Evolutionary conservation across 2,113 vertebrate genomes (phyloP), one percentile per base, ranked within the genome.

Genomic region (Semnornis frantzii): DNA sequence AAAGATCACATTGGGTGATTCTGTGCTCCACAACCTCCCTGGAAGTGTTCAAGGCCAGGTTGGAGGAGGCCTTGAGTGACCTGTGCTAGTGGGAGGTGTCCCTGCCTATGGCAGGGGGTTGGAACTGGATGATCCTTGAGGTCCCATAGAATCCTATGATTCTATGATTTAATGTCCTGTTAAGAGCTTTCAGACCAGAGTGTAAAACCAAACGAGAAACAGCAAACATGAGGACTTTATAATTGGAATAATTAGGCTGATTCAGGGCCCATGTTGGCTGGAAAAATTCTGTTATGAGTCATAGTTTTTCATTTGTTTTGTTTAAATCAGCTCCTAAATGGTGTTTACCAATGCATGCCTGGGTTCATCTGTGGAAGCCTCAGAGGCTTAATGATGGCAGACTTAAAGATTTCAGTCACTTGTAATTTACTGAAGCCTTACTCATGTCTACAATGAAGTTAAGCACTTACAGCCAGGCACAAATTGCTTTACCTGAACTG

Each of bases 171-270:
- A 80, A 44, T 19, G n/a, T 25, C 24, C 28, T 64, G 48, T 63
- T 60, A 64, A 75, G 34, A 74, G 66, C n/a, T 78, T 75, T 68
- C 82, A 89, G 64, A 95, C 48, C 10, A 70, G 9, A 10, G 23
- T 58, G 31, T 2, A 85, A 87, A 93, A 33, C 28, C 20, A 57
- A 85, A 77, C 54, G 57, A 92, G 92, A 89, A 91, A 48, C 21
- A 87, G 23, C 34, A 82, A 92, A 85, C 33, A 74, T 44, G n/a
- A 58, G 78, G 85, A 72, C 2, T 1, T 17, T 62, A 30, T 54
- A 80, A 92, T 10, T 84, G 44, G 42, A 83, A 85, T 92, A 88
- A 92, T 81, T 92, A 69, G 15, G 55, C 59, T 89, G 90, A 55
- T 85, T 73, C 48, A 50, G 62, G 54, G 39, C 73, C 48, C 1